Evolutionary conservation across 2,113 vertebrate species (phyloP).

Genomic region (Pica pica): DNA sequence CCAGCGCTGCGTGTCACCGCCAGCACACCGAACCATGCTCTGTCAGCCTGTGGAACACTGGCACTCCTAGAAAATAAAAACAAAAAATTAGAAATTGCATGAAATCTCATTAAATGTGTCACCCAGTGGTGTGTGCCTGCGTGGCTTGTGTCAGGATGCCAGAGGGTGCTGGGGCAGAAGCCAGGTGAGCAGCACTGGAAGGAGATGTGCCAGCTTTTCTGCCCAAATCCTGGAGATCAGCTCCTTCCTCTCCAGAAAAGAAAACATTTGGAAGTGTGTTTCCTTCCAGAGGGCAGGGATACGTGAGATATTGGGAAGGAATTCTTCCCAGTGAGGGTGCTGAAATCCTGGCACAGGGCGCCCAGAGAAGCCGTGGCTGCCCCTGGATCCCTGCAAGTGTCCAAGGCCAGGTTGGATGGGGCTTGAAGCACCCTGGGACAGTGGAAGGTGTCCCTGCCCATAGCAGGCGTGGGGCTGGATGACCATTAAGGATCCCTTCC

Average conservation of each 20-base stretch:
- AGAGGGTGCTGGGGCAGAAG: not conserved
- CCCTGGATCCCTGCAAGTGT: not conserved
- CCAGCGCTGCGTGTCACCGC: accelerated
- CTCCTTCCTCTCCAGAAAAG: not conserved
- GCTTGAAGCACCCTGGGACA: not conserved
- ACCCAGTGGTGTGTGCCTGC: accelerated
- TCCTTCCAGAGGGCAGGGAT: not conserved
- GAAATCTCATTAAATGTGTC: accelerated
- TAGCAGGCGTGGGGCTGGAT: not conserved
- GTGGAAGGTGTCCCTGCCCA: not conserved
- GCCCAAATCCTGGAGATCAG: not conserved
- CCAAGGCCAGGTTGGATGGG: not conserved
- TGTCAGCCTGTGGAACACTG: accelerated
- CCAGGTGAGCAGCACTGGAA: not conserved
- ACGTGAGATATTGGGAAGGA: accelerated
- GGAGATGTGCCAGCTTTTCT: not conserved
- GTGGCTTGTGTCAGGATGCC: not conserved
- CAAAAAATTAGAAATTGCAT: accelerated
- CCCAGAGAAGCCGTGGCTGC: not conserved
- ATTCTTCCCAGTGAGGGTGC: accelerated
- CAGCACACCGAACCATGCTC: not conserved
- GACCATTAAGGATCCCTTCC: accelerated
- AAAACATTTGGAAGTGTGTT: accelerated
- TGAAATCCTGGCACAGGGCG: not conserved
- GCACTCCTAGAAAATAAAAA: not conserved